A percentile compares a stretch with the other conserved stretches of the same genome.
phyloP scores from a whole-genome alignment of 2,888 invertebrate species.

The Lacanobia wlatinum region DNA sequence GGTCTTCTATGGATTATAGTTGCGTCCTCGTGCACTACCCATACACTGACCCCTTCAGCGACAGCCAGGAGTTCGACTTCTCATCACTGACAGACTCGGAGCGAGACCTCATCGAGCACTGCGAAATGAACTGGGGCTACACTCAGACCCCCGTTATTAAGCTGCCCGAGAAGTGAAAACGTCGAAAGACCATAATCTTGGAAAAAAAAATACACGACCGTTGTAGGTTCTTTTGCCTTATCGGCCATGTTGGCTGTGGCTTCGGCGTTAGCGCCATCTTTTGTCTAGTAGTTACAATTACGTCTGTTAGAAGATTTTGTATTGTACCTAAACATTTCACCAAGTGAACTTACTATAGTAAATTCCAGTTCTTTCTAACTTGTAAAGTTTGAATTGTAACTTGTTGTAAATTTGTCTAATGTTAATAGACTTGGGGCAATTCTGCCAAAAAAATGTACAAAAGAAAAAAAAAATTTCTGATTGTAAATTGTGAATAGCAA shows the following conservation, averaged over 20 bases:
- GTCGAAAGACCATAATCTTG: constrained; percentile 61
- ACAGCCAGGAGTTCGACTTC: constrained; percentile 83
- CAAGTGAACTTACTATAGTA: constrained; percentile 50
- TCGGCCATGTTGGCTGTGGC: constrained; percentile 65
- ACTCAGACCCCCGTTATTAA: constrained; percentile 92
- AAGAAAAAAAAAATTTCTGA: constrained; percentile 5
- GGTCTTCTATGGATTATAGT: constrained; percentile 86
- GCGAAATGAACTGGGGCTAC: constrained; percentile 92
- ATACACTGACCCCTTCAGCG: constrained; percentile 86
- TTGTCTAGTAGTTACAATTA: constrained; percentile 66
- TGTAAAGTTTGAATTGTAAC: constrained; percentile 47
- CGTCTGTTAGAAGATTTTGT: constrained; percentile 46
- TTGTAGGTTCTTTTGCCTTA: constrained; percentile 49
- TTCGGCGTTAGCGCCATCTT: constrained; percentile 84
- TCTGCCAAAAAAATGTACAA: constrained; percentile 32
- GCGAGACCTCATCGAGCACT: constrained; percentile 92
- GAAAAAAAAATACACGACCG: constrained; percentile 69
- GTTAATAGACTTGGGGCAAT: constrained; percentile 42
- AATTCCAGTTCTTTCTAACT: constrained; percentile 48
- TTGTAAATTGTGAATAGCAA: constrained; percentile 46
- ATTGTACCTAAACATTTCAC: constrained; percentile 51
- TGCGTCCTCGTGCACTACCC: constrained; percentile 91
- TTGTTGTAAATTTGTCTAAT: constrained; percentile 50
- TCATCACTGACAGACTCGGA: constrained; percentile 91
- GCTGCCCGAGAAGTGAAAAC: constrained; percentile 91